phyloP scores from a whole-genome alignment of 2,888 invertebrate species.

The Pimpla rufipes region DNA sequence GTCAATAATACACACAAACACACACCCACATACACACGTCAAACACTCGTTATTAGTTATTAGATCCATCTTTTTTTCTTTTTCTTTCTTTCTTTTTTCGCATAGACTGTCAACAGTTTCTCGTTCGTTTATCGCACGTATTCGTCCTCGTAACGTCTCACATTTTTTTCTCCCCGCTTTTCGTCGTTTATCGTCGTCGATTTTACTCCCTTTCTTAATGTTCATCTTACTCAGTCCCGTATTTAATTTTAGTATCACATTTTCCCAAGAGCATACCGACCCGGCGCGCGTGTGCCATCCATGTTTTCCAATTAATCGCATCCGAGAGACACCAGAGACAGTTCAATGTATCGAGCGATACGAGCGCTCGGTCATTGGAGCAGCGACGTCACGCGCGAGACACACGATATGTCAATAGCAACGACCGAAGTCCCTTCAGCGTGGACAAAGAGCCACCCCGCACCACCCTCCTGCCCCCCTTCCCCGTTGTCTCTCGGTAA shows the following conservation, averaged over 20 bases:
- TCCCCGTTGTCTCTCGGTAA: constrained; percentile 31
- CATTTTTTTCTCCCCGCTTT: constrained; percentile 10
- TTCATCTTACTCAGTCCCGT: constrained; percentile 42
- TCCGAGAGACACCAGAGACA: constrained; percentile 20
- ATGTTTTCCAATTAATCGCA: constrained; percentile 27
- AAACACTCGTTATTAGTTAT: constrained; percentile 39
- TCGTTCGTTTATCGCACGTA: constrained; percentile 12
- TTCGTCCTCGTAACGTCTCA: not conserved
- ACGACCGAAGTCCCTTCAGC: constrained; percentile 31
- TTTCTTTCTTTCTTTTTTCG: constrained; percentile 20
- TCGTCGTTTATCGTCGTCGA: constrained; percentile 22
- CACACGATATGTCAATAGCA: constrained; percentile 55
- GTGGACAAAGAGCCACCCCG: constrained; percentile 18
- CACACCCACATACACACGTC: constrained; percentile 31
- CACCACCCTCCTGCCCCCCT: too few relatives aligned
- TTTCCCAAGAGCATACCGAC: constrained; percentile 53
- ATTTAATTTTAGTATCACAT: constrained; percentile 68
- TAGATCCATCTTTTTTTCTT: constrained; percentile 36
- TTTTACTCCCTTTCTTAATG: constrained; percentile 13
- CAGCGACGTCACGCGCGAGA: constrained; percentile 38
- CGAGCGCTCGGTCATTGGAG: constrained; percentile 43
- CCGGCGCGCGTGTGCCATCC: not conserved
- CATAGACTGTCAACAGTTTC: constrained; percentile 11
- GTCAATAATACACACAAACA: constrained; percentile 50
- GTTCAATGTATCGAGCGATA: constrained; percentile 44